A percentile compares a stretch with the other conserved stretches of the same genome.
These are phyloP conservation scores for Heliothis peltigera DNA, from an alignment of 2,888 invertebrate genomes.

Conservation along the genomic window DNA sequence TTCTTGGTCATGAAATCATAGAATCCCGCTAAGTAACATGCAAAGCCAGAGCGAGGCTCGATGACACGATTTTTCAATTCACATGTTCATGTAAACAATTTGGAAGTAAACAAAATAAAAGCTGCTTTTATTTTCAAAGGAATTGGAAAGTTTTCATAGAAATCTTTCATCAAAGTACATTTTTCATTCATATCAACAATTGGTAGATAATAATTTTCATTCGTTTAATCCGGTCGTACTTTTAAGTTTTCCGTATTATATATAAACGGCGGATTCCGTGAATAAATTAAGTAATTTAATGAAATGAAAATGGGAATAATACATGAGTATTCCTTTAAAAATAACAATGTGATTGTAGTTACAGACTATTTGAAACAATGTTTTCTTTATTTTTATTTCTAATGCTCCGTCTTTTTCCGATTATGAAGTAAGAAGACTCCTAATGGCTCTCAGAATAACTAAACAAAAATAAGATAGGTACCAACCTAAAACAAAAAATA, in stretches of 20 bases:
- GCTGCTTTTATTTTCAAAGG: not conserved
- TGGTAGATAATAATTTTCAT: not conserved
- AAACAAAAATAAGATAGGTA: too few species aligned
- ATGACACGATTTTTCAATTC: not conserved
- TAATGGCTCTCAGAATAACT: too few species aligned
- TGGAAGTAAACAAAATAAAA: not conserved
- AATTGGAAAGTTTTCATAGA: not conserved
- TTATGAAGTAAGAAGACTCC: too few species aligned
- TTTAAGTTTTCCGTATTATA: not conserved
- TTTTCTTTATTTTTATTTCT: too few species aligned
- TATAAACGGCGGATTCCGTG: not conserved
- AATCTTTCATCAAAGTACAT: not conserved
- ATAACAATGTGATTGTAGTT: too few species aligned
- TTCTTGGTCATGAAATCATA: constrained; percentile 3
- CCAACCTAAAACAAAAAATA: too few species aligned
- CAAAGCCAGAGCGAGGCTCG: not conserved
- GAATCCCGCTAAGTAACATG: not conserved
- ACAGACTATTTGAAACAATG: too few species aligned
- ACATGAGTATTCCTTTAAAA: too few species aligned
- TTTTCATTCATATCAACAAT: not conserved
- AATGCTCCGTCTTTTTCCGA: too few species aligned
- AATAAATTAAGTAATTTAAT: too few species aligned
- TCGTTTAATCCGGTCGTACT: not conserved
- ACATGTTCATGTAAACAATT: not conserved
- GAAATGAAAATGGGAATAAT: too few species aligned